Base-by-base conservation (phyloP, 1,140 invertebrate genomes). In the Lordiphosa clarofinis region DNA sequence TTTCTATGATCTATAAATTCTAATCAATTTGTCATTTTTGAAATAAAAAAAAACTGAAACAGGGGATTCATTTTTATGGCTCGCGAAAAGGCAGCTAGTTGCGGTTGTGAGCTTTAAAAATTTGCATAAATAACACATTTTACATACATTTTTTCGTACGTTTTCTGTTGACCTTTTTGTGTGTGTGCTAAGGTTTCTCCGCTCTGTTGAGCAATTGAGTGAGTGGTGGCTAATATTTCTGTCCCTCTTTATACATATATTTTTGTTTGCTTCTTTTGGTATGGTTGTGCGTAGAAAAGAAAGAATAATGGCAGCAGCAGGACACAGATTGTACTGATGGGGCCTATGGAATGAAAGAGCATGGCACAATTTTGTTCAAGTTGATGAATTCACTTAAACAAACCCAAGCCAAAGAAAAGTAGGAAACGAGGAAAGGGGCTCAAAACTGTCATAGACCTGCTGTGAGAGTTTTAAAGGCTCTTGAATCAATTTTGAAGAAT, bases 81-180 rank as follows among this genome's bases (percentile, higher is more conserved):
- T 24, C 21, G 21, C 21, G 21, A 24, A 24, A 24, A 5, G 21
- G 21, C 4, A 24, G 21, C 21, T 24, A 24, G 38, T 39, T 39
- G 12, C 55, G 50, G 54, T 55, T 6, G 21, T 24, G 61, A 56
- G 48, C 55, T 46, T 53, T 50, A 37, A 61, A 58, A 69, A 69
- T 69, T 69, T 69, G 66, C 65, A 69, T 69, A 69, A 69, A 61
- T 59, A 69, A 69, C 69, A 65, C 65, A 69, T 69, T 69, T 59
- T 37, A 48, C 8, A 58, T 59, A 36, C 36, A 44, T 46, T 47
- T 36, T 44, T 56, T 11, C 19, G 24, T 9, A 24, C 21, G 21
- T 24, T 24, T 24, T 24, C 21, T 35, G n/a, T 35, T 35, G 38
- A 4, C 9, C 7, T 11, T 40, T 12, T 35, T 55, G 53, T 49